These are phyloP conservation scores for Falcaria lacertinaria DNA, from an alignment of 2,888 invertebrate species.

Conservation along the genomic window DNA sequence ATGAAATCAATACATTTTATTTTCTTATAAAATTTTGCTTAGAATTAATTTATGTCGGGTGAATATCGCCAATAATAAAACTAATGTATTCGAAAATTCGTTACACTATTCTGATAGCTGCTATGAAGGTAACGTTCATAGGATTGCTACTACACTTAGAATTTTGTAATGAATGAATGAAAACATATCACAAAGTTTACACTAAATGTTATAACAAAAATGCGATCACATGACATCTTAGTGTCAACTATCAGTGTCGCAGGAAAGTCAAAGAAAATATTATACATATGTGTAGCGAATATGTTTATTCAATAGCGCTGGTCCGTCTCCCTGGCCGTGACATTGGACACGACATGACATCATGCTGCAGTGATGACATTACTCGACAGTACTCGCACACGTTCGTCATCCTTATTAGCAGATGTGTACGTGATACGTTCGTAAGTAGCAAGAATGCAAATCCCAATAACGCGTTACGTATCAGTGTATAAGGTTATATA, in stretches of 20 bases:
- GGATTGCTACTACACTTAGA: too few species aligned
- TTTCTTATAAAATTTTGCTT: too few species aligned
- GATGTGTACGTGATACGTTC: neutral
- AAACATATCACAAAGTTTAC: neutral
- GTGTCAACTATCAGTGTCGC: neutral
- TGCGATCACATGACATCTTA: neutral
- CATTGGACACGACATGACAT: conserved; percentile 27
- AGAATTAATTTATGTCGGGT: too few species aligned
- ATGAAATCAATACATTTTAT: too few species aligned
- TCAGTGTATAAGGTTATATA: neutral
- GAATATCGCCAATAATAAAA: too few species aligned
- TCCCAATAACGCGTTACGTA: neutral
- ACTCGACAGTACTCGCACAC: neutral
- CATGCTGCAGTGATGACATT: conserved; percentile 4
- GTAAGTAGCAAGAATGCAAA: neutral
- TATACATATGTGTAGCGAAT: conserved; percentile 1
- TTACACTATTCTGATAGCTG: too few species aligned
- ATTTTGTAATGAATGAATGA: too few species aligned
- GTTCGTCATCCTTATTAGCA: neutral
- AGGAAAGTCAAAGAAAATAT: conserved; percentile 2
- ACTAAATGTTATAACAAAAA: neutral
- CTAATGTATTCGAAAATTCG: too few species aligned
- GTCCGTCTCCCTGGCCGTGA: conserved; percentile 20
- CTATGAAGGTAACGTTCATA: too few species aligned
- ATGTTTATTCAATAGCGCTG: conserved; percentile 2